These are phyloP conservation scores for Steinernema feltiae DNA, from an alignment of 1,140 invertebrate genomes.

Conservation along the genomic window DNA sequence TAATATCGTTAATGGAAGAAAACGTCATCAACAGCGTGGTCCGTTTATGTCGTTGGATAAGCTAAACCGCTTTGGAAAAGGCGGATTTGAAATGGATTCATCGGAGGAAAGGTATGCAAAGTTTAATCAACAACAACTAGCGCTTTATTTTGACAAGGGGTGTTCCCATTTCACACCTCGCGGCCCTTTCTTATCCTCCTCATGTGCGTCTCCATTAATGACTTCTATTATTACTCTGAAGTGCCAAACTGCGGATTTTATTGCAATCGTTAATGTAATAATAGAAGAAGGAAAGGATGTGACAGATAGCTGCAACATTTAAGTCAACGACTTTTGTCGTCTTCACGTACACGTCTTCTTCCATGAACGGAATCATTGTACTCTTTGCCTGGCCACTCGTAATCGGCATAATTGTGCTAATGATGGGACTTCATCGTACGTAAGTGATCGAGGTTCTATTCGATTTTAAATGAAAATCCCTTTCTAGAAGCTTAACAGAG, in stretches of 20 bases:
- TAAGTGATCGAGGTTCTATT: not conserved
- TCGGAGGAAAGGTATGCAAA: not conserved
- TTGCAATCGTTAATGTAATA: not conserved
- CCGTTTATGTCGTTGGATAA: not conserved
- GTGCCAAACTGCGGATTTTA: constrained; percentile 9
- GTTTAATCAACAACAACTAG: not conserved
- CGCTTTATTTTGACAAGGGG: not conserved
- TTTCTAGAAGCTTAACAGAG: not conserved
- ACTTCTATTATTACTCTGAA: not conserved
- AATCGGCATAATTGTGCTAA: not conserved
- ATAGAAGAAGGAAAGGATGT: not conserved
- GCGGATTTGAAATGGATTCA: not conserved
- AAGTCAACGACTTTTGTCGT: not conserved
- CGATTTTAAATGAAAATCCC: too few relatives aligned
- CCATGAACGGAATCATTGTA: constrained; percentile 2
- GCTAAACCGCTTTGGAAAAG: not conserved
- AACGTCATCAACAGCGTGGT: not conserved
- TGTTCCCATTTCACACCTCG: not conserved
- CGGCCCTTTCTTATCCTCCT: not conserved
- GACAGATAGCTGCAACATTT: not conserved
- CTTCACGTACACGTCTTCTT: not conserved
- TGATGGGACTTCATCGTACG: not conserved
- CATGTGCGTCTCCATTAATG: not conserved
- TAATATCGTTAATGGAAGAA: not conserved
- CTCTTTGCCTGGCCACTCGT: not conserved